phyloP scores from a whole-genome alignment of 2,113 vertebrate species.

The Muntiacus muntjak region DNA sequence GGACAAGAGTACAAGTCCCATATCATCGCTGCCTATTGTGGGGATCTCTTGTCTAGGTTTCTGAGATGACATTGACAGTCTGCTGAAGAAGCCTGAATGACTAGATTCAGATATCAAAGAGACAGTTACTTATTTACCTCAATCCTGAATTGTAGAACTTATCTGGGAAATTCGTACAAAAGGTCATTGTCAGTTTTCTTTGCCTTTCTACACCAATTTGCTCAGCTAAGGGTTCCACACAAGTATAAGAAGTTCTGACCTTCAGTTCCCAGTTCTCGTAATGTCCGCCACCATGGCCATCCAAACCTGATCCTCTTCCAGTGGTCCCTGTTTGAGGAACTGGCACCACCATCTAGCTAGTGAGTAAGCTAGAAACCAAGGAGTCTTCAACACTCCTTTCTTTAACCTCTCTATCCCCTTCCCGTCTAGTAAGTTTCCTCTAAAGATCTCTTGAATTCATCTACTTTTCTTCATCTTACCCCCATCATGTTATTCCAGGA shows the following conservation, averaged over 20 bases:
- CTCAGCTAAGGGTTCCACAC: neutral
- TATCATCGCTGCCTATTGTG: neutral
- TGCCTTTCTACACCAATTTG: neutral
- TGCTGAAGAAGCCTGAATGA: neutral
- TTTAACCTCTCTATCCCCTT: neutral
- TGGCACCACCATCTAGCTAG: neutral
- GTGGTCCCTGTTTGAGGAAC: neutral
- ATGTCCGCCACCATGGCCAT: neutral
- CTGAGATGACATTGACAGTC: neutral
- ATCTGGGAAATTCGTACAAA: neutral
- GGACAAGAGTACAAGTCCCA: neutral
- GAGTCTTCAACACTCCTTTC: neutral
- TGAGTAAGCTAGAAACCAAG: neutral
- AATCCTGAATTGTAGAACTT: neutral
- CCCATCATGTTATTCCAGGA: neutral
- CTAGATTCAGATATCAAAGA: neutral
- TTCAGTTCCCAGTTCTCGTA: neutral
- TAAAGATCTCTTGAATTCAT: neutral
- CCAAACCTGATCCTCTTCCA: neutral
- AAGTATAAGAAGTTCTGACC: neutral
- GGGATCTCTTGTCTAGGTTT: neutral
- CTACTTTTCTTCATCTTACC: neutral
- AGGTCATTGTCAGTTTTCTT: neutral
- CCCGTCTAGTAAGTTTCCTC: neutral
- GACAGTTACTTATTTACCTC: neutral